Conservation (phyloP, 2,113 vertebrate genomes). For the Sigmodon hispidus region DNA sequence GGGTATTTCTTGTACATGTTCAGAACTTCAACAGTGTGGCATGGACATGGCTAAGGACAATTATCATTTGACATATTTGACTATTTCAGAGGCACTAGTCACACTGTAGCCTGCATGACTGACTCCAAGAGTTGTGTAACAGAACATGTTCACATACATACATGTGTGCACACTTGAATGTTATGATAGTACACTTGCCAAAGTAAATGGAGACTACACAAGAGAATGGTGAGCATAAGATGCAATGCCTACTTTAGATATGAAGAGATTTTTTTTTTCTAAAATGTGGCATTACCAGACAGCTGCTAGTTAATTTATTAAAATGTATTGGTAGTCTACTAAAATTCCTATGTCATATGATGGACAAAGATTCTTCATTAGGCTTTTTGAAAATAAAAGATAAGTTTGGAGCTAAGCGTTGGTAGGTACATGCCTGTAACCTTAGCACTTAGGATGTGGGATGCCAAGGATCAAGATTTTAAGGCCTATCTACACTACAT, state of each 20-base stretch:
- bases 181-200: background rate
- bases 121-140: background rate
- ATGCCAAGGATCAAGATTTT: background rate
- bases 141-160: too few relatives aligned
- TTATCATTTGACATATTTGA: background rate
- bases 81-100: background rate
- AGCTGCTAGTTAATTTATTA: conserved; percentile 37
- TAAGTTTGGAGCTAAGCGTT: background rate
- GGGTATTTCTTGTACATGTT: background rate
- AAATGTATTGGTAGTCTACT: background rate
- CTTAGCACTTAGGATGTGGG: background rate
- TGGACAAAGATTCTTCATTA: background rate
- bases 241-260: background rate
- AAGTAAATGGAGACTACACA: background rate
- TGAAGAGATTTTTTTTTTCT: background rate
- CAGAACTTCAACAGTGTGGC: background rate
- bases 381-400: background rate
- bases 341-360: background rate
- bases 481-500: background rate
- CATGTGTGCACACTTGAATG: background rate
- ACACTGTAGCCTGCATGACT: too few relatives aligned
- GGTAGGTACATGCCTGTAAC: background rate
- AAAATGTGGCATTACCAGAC: background rate
- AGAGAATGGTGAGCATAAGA: background rate
- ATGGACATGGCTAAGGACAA: background rate